These are phyloP conservation scores for Poicephalus gulielmi DNA, from an alignment of 2,113 vertebrate species.

Conservation along the genomic window DNA sequence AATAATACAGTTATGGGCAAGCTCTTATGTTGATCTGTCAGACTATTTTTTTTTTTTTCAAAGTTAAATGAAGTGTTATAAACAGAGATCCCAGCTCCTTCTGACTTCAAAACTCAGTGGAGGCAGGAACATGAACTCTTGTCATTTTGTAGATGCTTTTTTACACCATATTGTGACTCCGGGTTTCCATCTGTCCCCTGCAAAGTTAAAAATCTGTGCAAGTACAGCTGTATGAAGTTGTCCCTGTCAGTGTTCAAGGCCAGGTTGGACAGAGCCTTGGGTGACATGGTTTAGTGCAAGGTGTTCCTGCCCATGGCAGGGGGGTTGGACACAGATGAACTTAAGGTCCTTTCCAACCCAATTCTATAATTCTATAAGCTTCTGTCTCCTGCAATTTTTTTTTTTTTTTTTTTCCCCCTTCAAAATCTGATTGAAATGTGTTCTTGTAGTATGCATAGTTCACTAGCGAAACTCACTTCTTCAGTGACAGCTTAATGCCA, in stretches of 20 bases:
- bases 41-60: background rate
- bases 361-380: background rate
- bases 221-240: background rate
- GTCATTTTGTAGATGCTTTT: background rate
- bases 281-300: too few relatives aligned
- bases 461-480: background rate
- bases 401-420: background rate
- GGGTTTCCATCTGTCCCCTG: background rate
- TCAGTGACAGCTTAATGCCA: background rate
- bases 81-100: background rate
- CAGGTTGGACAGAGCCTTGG: too few relatives aligned
- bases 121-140: accelerated
- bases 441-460: background rate
- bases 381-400: background rate
- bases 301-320: background rate
- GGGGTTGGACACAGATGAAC: background rate
- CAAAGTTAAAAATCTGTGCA: background rate
- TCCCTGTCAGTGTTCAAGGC: too few relatives aligned
- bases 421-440: background rate
- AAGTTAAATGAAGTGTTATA: background rate
- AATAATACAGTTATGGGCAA: background rate
- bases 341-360: background rate
- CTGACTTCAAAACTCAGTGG: background rate
- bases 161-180: background rate
- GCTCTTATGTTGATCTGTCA: background rate